These are phyloP conservation scores for Noctua janthe DNA, from an alignment of 2,888 invertebrate species.

Conservation along the genomic window DNA sequence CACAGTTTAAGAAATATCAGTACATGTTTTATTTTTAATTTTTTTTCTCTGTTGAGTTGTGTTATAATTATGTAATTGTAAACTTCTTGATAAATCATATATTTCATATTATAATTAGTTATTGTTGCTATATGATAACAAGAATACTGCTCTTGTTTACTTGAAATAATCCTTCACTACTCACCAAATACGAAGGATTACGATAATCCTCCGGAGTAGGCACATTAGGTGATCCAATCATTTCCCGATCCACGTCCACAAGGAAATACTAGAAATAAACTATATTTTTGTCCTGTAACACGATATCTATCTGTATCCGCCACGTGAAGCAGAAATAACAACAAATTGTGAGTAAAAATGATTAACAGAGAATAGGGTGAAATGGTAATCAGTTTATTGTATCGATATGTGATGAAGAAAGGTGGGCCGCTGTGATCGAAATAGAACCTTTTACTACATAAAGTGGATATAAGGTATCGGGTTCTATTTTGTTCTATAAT, in stretches of 20 bases:
- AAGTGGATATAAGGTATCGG: not conserved
- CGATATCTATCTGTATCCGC: not conserved
- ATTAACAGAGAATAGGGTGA: not conserved
- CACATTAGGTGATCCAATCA: not conserved
- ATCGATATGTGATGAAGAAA: not conserved
- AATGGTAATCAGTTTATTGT: slow-evolving; percentile 20
- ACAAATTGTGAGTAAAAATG: not conserved
- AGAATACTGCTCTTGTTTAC: not conserved
- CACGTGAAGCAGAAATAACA: not conserved
- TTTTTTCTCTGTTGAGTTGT: not conserved
- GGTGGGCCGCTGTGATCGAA: not conserved
- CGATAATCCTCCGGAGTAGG: not conserved
- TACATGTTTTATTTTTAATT: too few species aligned
- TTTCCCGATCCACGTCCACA: not conserved
- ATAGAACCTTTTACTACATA: not conserved
- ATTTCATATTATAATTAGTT: not conserved
- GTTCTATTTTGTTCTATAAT: not conserved
- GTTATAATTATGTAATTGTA: not conserved
- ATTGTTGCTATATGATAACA: not conserved
- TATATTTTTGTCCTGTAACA: not conserved
- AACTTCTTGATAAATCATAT: not conserved
- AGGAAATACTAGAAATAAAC: not conserved
- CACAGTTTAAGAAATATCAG: not conserved
- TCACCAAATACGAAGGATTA: not conserved
- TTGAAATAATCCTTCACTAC: not conserved